phyloP scores from a whole-genome alignment of 2,888 invertebrate genomes.

The Tridacna crocea region DNA sequence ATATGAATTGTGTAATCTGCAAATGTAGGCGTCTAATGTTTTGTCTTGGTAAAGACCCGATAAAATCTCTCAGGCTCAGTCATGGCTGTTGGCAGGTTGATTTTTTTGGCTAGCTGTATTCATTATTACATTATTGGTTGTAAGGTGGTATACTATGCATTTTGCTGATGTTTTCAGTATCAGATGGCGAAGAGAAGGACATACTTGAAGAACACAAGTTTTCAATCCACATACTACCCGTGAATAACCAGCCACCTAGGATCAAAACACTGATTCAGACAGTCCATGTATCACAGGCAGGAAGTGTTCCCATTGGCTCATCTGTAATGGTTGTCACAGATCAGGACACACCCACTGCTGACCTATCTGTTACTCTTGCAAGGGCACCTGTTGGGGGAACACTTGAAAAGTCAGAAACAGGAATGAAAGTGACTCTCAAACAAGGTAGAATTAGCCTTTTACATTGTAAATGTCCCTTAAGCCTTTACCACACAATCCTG shows the following conservation, averaged over 20 bases:
- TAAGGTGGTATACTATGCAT: neutral
- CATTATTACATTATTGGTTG: no score
- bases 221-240: slow-evolving; percentile 75
- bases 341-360: slow-evolving; percentile 71
- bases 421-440: slow-evolving; percentile 57
- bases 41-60: neutral
- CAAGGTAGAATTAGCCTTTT: slow-evolving; percentile 45
- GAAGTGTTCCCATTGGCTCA: slow-evolving; percentile 69
- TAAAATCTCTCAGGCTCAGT: neutral
- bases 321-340: slow-evolving; percentile 72
- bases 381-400: slow-evolving; percentile 68
- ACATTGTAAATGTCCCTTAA: neutral
- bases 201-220: slow-evolving; percentile 73
- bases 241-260: slow-evolving; percentile 78
- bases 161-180: slow-evolving; percentile 59
- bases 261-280: slow-evolving; percentile 63
- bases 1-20: neutral
- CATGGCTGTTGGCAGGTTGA: no score
- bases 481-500: no score
- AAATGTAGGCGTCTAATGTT: neutral
- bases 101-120: no score
- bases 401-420: slow-evolving; percentile 69
- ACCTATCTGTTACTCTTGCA: slow-evolving; percentile 70
- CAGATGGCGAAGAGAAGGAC: slow-evolving; percentile 65
- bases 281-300: slow-evolving; percentile 72